Base-by-base conservation (phyloP, 53 echinoderm and acorn worm species). In the Paracentrotus lividus region DNA sequence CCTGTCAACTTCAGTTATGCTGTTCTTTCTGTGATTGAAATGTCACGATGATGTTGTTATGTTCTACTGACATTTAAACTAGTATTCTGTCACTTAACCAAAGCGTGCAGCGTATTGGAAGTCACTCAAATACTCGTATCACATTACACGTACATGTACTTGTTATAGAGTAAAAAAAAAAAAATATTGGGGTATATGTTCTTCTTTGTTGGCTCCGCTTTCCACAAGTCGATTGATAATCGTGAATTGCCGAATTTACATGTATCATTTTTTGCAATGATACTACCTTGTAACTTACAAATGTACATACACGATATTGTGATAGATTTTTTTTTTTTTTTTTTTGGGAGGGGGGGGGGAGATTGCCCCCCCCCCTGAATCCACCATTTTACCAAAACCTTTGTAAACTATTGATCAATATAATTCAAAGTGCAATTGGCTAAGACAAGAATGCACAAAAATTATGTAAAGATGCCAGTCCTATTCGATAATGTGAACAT, bases 31-130 rank as follows among this genome's bases (percentile, higher is more conserved):
- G 2, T 81, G 81, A 81, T 81, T 81, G 81, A 81, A 81, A 81
- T 81, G 81, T 81, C 81, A 81, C n/a, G 81, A 47, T 81, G 47
- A n/a, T 81, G 26, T 47, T 81, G 47, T 45, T 81, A 45, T 47
- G 26, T 49, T 24, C 72, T 40, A 40, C 9, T 81, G 81, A 81
- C 81, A 81, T 81, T 81, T 81, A 44, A 49, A 81, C 81, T 45
- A 76, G 21, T 18, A 42, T 76, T 76, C 76, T 81, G 81, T 81
- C 81, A 47, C 81, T 81, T 47, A n/a, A 47, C 47, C 47, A 21
- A n/a, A 43, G 24, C 47, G 3, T 81, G 72, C 40, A 81, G n/a
- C 47, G n/a, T 45, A n/a, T 12, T 81, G 15, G 26, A 26, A 81
- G 24, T 1, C 3, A 81, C 9, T 81, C 49, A 47, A 21, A 47